A percentile compares a stretch with the other conserved stretches of the same genome.
These are phyloP conservation scores for Porites lutea DNA, from an alignment of 64 coral and sea anemone genomes.

Conservation along the genomic window DNA sequence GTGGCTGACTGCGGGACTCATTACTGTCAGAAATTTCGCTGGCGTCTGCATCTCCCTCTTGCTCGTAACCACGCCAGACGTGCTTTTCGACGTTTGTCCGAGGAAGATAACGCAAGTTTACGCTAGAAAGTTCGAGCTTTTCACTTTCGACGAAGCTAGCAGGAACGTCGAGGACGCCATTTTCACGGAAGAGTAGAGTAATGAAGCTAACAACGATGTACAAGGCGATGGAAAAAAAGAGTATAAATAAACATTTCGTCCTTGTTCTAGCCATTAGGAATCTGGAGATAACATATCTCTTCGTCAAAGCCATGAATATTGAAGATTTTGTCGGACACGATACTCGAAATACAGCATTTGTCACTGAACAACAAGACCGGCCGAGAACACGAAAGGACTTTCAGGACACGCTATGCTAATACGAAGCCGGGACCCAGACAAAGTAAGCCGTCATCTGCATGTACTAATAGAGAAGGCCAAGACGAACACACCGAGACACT, in stretches of 20 bases:
- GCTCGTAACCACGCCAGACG: background rate
- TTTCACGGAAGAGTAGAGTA: background rate
- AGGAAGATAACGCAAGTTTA: background rate
- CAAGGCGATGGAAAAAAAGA: background rate
- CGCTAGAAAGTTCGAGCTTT: background rate
- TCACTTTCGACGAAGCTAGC: background rate
- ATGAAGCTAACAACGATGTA: constrained; percentile 35
- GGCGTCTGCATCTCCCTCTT: background rate
- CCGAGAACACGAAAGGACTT: background rate
- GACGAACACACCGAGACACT: constrained; percentile 12
- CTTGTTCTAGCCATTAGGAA: constrained; percentile 38
- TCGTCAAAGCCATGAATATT: constrained; percentile 42
- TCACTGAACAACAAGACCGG: background rate
- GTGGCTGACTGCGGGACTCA: background rate
- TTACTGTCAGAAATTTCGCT: background rate
- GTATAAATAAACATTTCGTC: constrained; percentile 38
- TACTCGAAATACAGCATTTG: background rate
- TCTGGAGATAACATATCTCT: constrained; percentile 34
- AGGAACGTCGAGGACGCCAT: background rate
- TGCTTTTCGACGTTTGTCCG: background rate
- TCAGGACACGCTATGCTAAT: constrained; percentile 35
- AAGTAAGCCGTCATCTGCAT: constrained; percentile 2
- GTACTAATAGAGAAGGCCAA: background rate
- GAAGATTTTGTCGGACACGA: background rate
- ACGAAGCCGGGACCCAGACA: background rate